Base-by-base conservation (phyloP, 2,797 vertebrate species). In the Podarcis siculus region DNA sequence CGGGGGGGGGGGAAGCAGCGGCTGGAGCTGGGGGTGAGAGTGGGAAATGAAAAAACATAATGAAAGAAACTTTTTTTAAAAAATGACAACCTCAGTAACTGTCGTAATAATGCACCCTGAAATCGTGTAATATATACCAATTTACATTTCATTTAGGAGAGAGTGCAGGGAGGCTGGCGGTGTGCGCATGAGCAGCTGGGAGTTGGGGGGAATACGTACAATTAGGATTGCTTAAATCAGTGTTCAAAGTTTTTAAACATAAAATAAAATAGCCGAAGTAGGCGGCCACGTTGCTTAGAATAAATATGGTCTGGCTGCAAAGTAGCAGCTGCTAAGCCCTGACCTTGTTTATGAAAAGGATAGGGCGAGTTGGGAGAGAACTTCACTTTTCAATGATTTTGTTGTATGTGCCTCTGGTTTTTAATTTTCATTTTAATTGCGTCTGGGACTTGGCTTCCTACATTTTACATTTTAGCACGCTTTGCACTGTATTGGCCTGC, bases 131-230 rank as follows among this genome's bases (percentile, higher is more conserved):
- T 64, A 85, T 45, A 85, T 64, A 30, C 37, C 39, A 19, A 88
- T 89, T 81, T 82, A 75, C 55, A 66, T 85, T 89, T 77, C 39
- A 42, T 85, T 49, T 69, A 39, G 35, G 25, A 79, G n/a, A 66
- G 37, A 75, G 69, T 15, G 66, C 39, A 13, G 9, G 10, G 25
- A 71, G 25, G 3, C 2, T 37, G 3, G 75, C 17, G 49, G 17
- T 27, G 13, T 61, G 79, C 23, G 45, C 12, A 72, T 81, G 58
- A 81, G 66, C 25, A 39, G 75, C 27, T 15, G 27, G 2, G 39
- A 8, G 30, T 8, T 58, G 55, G 49, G 49, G 12, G 55, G 23
- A 45, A 71, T n/a, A 13, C 27, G 35, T 71, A 66, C 67, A 25
- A 75, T 80, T 64, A 61, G 35, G 32, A 10, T 49, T 55, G 76